Evolutionary conservation across 2,797 vertebrate genomes (phyloP), one percentile per base, ranked within the genome.

Genomic region (Lagodon rhomboides): DNA sequence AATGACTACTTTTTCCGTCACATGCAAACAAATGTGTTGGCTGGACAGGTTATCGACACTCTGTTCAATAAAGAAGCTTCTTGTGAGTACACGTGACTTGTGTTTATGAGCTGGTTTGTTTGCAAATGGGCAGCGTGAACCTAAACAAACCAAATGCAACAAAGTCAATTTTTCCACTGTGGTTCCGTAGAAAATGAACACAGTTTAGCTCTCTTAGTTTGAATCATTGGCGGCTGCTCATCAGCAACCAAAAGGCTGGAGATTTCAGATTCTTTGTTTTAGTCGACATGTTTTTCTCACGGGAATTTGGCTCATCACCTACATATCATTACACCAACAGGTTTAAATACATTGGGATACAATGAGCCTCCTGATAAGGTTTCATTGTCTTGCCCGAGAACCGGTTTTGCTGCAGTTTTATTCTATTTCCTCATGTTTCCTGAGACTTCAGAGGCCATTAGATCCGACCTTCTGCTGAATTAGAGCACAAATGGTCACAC

Each of bases 51-150:
- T 68, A 65, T 50, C 43, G 43, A 55, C 61, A 20, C 54, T 30
- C 20, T n/a, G 23, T 34, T 16, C 53, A 59, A 49, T 12, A 30
- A 61, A 54, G 22, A 63, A 11, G 6, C n/a, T 61, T 56, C 54
- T 56, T 60, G 12, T 63, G 47, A 61, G 62, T 22, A 12, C 51
- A 70, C 1, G 13, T 34, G 69, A 59, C 63, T 59, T 56, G 4
- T 65, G 58, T 79, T 83, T 34, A 56, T 47, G 22, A 68, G 67
- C 34, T 43, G 13, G 34, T 80, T 82, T 75, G 50, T 69, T 83
- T 73, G 25, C 27, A 63, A 46, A 51, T 55, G 18, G 49, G 58
- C 41, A 65, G 63, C 23, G 46, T 18, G 41, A 72, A 69, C 49
- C 18, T 38, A 67, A 76, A 76, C 61, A 78, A 70, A 67, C 15